Evolutionary conservation across 2,113 vertebrate species (phyloP).

Genomic region (Bos taurus): DNA sequence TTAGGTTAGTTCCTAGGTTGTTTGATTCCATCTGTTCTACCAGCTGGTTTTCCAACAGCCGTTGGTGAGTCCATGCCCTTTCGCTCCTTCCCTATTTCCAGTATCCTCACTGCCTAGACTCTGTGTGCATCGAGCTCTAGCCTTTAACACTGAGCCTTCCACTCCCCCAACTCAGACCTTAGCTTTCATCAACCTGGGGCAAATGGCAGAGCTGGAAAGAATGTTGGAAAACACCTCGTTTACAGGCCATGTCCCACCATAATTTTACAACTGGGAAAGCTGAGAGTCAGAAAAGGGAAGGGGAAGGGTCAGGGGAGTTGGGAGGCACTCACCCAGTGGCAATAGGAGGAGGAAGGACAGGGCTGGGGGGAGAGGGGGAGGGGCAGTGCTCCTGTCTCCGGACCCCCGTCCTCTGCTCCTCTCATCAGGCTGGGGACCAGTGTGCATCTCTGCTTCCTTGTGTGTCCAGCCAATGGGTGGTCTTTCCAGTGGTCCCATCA

Average conservation of each 20-base stretch:
- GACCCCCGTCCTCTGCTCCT: background rate
- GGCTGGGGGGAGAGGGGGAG: background rate
- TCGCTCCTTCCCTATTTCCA: background rate
- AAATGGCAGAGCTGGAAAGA: background rate
- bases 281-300: background rate
- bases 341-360: conserved; percentile 70
- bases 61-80: background rate
- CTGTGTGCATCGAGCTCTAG: background rate
- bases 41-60: background rate
- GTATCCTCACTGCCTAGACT: background rate
- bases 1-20: background rate
- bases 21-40: background rate
- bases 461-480: background rate
- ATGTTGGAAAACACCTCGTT: background rate
- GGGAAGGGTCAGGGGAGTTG: background rate
- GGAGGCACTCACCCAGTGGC: conserved; percentile 69
- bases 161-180: background rate
- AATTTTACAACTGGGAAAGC: background rate
- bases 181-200: background rate
- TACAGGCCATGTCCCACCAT: background rate
- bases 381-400: background rate
- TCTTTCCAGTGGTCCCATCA: conserved; percentile 38
- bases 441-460: conserved; percentile 66
- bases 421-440: background rate
- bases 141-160: background rate